Percentiles rank a stretch among this genome's conserved stretches.
These are phyloP conservation scores for Boloria selene DNA, from an alignment of 2,888 invertebrate genomes.

Conservation along the genomic window DNA sequence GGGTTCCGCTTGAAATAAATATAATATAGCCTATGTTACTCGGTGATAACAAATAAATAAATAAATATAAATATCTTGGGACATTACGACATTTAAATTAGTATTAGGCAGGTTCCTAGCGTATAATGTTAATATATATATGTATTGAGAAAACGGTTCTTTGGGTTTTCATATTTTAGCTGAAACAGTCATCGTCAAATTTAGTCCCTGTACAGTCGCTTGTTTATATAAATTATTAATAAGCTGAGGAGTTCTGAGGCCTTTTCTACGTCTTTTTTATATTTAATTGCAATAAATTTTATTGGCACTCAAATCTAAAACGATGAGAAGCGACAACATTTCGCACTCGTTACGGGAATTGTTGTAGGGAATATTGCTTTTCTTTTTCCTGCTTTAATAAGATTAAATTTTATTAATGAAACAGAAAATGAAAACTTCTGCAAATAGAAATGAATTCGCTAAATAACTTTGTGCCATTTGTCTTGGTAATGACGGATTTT, in stretches of 20 bases:
- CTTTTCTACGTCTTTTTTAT: slow-evolving; percentile 31
- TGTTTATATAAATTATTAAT: too few relatives aligned
- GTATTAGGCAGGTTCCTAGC: too few relatives aligned
- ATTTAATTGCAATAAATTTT: slow-evolving; percentile 44
- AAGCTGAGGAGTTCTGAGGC: background rate
- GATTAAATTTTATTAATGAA: slow-evolving; percentile 78
- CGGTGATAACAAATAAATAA: too few relatives aligned
- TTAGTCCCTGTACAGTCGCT: too few relatives aligned
- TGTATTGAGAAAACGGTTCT: too few relatives aligned
- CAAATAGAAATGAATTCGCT: slow-evolving; percentile 59
- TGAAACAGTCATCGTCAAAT: too few relatives aligned
- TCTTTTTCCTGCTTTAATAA: slow-evolving; percentile 63
- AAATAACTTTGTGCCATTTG: slow-evolving; percentile 68
- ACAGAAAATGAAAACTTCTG: slow-evolving; percentile 74
- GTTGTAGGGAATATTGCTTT: slow-evolving; percentile 61
- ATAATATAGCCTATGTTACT: too few relatives aligned
- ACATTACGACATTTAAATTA: too few relatives aligned
- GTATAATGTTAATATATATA: too few relatives aligned
- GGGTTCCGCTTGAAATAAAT: too few relatives aligned
- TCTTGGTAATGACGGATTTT: slow-evolving; percentile 63
- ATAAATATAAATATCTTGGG: too few relatives aligned
- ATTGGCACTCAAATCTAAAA: slow-evolving; percentile 52
- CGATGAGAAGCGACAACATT: slow-evolving; percentile 55
- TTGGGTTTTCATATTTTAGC: too few relatives aligned
- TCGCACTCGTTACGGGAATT: slow-evolving; percentile 61